Base-by-base conservation (phyloP, 64 coral and sea anemone genomes). In the Porites australiensis region DNA sequence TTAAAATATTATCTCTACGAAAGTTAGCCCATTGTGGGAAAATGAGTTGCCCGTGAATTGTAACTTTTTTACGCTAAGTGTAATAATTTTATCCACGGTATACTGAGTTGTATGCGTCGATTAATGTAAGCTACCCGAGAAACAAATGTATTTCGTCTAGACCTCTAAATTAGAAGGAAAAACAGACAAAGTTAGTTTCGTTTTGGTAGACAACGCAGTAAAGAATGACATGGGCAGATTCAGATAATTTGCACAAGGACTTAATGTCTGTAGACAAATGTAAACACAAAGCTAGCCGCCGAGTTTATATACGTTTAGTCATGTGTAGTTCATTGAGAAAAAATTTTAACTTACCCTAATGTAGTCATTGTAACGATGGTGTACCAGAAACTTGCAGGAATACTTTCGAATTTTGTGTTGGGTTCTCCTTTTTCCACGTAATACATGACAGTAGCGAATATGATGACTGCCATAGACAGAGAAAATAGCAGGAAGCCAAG, bases 361-460 rank as follows among this genome's bases (percentile, higher is more conserved):
- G 98, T 99, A 45, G 98, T 99, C 98, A 99, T 99, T 58, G 98
- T 99, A 8, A 99, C 98, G 22, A 99, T 99, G 4, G 98, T 99
- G 75, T 99, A 99, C 98, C 98, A 99, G 61, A 99, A 99, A 13
- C 94, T 96, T 3, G 98, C 98, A 16, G 98, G 98, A 55, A 99
- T 99, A 74, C 98, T 99, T 3, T 89, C 91, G 72, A 99, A 99
- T 46, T 99, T 99, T 12, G 98, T 99, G 3, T 78, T 16, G 2
- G 11, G 21, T 44, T 66, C 98, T 23, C 59, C 76, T 77, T 99
- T 99, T 82, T 99, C 98, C 8, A 99, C 98, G 77, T 99, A 99
- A 66, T 99, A 99, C 94, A 99, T 96, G 83, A 99, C 94, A n/a
- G 98, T 99, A 1, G 98, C 98, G 78, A 99, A 99, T 55, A 99